Conservation (phyloP, 2,888 invertebrate genomes). For the Thymelicus acteon region DNA sequence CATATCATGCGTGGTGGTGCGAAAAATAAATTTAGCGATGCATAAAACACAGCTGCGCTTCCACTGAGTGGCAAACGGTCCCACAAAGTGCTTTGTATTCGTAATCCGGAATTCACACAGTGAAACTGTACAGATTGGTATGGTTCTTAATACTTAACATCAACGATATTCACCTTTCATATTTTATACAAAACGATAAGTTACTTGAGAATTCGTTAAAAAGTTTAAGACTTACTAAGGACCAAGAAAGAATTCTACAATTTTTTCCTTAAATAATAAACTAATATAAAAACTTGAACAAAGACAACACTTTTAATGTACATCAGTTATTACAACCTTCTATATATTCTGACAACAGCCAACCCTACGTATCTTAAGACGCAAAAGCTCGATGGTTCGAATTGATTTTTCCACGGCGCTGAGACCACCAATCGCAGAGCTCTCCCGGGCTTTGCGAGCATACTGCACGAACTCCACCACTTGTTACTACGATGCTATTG, state of each 20-base stretch:
- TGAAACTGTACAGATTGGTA: no score
- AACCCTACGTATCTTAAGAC: conserved; percentile 7
- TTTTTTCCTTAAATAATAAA: no score
- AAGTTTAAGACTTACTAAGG: no score
- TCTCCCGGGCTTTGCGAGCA: not conserved
- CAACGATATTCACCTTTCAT: no score
- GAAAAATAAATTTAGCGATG: not conserved
- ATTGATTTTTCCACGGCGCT: conserved; percentile 14
- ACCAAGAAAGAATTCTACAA: no score
- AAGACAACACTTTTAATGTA: no score
- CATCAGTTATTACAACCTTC: no score
- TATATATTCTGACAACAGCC: not conserved
- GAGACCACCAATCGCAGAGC: not conserved
- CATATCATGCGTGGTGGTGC: not conserved
- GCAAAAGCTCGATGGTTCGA: conserved; percentile 5
- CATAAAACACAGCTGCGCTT: not conserved
- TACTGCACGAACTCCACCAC: not conserved
- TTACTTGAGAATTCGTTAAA: no score
- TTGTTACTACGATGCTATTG: conserved; percentile 2
- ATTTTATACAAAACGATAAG: no score
- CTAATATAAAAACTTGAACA: no score
- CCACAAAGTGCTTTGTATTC: not conserved
- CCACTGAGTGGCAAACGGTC: not conserved
- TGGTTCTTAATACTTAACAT: no score
- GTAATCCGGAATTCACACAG: no score